Conservation (phyloP, 1,140 invertebrate species). For the Trichonephila inaurata region DNA sequence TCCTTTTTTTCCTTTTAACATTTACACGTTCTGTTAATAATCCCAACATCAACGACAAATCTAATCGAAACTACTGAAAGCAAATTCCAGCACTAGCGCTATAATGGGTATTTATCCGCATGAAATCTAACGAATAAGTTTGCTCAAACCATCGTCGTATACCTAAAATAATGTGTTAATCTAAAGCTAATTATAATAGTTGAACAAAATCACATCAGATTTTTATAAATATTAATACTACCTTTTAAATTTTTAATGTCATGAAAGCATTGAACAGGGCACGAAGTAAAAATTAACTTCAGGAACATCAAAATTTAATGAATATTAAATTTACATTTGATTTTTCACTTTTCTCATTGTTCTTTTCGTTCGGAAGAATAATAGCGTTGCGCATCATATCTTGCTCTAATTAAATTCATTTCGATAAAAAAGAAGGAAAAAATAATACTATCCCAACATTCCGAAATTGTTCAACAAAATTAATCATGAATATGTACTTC, state of each 20-base stretch:
- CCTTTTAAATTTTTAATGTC: neutral
- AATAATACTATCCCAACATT: neutral
- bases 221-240: neutral
- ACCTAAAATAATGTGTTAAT: neutral
- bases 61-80: too few relatives aligned
- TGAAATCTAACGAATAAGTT: neutral
- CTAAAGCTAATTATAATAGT: neutral
- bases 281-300: constrained; percentile 18
- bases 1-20: too few relatives aligned
- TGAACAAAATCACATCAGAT: neutral
- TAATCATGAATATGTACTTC: constrained; percentile 19
- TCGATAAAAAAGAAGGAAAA: neutral
- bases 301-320: constrained; percentile 13
- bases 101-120: too few relatives aligned
- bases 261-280: neutral
- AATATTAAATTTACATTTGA: constrained; percentile 52
- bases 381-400: neutral
- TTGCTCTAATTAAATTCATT: constrained; percentile 50
- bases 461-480: constrained; percentile 52
- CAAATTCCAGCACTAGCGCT: too few relatives aligned
- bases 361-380: neutral
- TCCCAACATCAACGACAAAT: too few relatives aligned
- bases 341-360: constrained; percentile 31
- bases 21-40: too few relatives aligned
- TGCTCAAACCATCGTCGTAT: too few relatives aligned